phyloP scores from a whole-genome alignment of 2,113 vertebrate species.

The Elaphurus davidianus region DNA sequence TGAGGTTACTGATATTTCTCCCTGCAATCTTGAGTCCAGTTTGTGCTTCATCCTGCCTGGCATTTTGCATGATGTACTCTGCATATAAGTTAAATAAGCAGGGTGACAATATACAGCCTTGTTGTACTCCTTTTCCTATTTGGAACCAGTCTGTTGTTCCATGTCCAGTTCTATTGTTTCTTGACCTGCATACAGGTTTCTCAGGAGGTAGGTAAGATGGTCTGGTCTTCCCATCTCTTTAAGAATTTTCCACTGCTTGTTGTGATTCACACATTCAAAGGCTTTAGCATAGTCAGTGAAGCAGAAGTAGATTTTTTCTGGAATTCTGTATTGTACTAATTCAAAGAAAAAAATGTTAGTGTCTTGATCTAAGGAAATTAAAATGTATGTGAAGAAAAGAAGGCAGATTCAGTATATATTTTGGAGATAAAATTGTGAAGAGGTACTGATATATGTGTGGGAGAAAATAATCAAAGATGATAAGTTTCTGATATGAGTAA shows the following conservation, averaged over 20 bases:
- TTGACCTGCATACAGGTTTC: background rate
- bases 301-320: background rate
- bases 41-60: background rate
- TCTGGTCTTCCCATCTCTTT: background rate
- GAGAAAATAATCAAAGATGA: background rate
- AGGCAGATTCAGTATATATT: background rate
- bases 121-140: background rate
- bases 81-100: background rate
- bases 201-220: background rate
- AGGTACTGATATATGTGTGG: background rate
- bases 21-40: background rate
- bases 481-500: background rate
- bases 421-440: background rate
- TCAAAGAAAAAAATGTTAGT: background rate
- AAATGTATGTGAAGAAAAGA: background rate
- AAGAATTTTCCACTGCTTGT: background rate
- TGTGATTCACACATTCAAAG: background rate
- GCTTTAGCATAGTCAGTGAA: background rate
- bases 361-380: background rate
- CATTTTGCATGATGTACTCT: background rate
- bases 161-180: background rate
- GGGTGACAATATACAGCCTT: background rate
- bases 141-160: background rate
- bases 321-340: background rate
- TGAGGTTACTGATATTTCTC: background rate